Base-by-base conservation (phyloP, 1,140 invertebrate species). In the Drosophila melanica region DNA sequence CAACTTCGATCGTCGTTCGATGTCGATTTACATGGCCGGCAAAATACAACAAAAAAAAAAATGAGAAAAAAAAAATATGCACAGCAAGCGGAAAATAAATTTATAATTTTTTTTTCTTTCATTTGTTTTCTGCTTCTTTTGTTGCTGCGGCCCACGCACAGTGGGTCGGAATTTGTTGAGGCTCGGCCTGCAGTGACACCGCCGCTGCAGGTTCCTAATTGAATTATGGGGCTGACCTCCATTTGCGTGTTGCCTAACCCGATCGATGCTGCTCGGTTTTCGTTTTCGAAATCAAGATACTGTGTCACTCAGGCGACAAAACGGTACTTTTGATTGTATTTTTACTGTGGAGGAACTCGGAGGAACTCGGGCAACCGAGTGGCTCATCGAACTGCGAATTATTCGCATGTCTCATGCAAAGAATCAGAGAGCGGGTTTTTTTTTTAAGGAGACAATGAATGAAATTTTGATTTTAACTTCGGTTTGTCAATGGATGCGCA, bases 201-300 rank as follows among this genome's bases (percentile, higher is more conserved):
- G 68, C 78, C 79, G 68, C 72, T 87, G 82, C 84, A 80, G 85
- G 85, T 89, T 84, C 84, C 74, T 89, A 89, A 89, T 89, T 89
- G 84, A 89, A 89, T 89, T 89, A 89, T 89, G 84, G 70, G 66
- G 27, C 59, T 86, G 82, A 86, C 81, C 81, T 87, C 75, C 81
- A 86, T 86, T 86, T 64, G 68, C 63, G 37, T 50, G 73, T 81
- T 81, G 39, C 54, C 66, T 78, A 63, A 63, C 18, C 33, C 50
- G 23, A 53, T 47, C 50, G 33, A 53, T 47, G 42, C 63, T 47
- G 42, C 63, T 78, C 54, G 47, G 65, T 77, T 87, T 87, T 86
- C 82, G 68, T 71, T 86, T 86, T 82, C 82, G 72, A 82, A 73
- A 67, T 65, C 75, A 70, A 69, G 45, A 73, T 64, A 84, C 64